Conservation (phyloP, 35 echinoderm and acorn worm genomes). For the Chiridota heheva region DNA sequence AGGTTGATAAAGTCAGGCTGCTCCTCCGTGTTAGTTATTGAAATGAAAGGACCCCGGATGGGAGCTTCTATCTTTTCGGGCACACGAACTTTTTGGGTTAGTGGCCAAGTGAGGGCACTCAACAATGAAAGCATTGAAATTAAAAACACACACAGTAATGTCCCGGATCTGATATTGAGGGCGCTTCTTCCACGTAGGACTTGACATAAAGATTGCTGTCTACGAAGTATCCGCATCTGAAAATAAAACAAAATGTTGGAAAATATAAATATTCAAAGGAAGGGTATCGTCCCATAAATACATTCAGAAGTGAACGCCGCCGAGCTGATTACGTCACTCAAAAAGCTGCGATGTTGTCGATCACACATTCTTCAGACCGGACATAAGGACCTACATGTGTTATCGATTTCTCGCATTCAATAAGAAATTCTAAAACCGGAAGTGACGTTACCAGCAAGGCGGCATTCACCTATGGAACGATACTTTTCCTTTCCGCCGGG, state of each 20-base stretch:
- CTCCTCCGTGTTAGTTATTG: neutral
- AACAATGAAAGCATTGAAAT: conserved; percentile 42
- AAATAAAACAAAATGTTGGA: neutral
- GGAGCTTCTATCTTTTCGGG: neutral
- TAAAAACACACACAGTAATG: conserved; percentile 33
- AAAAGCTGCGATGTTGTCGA: no score
- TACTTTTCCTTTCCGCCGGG: no score
- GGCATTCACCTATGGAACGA: no score
- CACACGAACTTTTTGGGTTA: neutral
- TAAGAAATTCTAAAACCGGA: no score
- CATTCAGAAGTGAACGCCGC: no score
- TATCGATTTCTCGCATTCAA: no score
- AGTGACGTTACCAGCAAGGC: no score
- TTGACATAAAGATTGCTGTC: conserved; percentile 33
- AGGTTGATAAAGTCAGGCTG: neutral
- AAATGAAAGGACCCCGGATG: conserved; percentile 19
- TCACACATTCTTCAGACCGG: no score
- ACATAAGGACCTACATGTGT: no score
- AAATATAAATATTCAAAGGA: no score
- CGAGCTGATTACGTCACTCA: no score
- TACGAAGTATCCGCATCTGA: conserved; percentile 50
- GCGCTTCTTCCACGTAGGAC: conserved; percentile 25
- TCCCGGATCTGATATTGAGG: conserved; percentile 26
- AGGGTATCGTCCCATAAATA: no score
- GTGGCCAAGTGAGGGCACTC: conserved; percentile 41